Conservation (phyloP, 2,888 invertebrate species). For the Anaspis maculata region DNA sequence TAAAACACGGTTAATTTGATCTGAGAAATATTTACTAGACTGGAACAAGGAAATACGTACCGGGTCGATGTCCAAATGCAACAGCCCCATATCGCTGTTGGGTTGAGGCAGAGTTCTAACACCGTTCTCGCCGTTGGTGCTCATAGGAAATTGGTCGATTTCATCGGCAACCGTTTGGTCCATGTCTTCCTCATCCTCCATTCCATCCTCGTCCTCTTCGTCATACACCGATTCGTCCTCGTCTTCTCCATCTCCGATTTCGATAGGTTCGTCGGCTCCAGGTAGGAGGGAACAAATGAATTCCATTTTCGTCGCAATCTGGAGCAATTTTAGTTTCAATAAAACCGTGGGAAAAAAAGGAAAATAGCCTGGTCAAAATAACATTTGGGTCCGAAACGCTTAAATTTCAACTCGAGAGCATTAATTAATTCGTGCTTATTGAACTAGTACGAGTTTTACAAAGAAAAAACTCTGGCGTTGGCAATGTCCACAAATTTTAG, state of each 20-base stretch:
- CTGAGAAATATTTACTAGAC: no score
- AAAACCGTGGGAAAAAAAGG: no score
- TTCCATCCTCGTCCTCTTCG: conserved; percentile 32
- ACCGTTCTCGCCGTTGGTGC: conserved; percentile 21
- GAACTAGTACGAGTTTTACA: no score
- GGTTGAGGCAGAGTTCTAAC: conserved; percentile 34
- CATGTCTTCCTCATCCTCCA: conserved; percentile 31
- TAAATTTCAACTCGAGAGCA: no score
- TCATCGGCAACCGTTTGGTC: conserved; percentile 16
- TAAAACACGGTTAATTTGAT: no score
- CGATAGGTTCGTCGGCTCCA: conserved; percentile 51
- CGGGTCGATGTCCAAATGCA: conserved; percentile 61
- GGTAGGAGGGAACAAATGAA: conserved; percentile 54
- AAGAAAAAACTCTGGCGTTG: no score
- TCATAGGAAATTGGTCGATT: conserved; percentile 11
- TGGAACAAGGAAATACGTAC: no score
- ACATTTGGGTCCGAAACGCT: no score
- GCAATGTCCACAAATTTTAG: no score
- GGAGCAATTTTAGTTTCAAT: conserved; percentile 11
- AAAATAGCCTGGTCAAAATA: no score
- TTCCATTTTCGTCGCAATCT: conserved; percentile 31
- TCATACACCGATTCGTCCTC: conserved; percentile 60
- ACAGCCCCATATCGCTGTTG: conserved; percentile 24
- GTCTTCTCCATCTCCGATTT: conserved; percentile 35
- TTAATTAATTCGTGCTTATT: no score